phyloP scores from a whole-genome alignment of 2,113 vertebrate species.

The Heteronetta atricapilla region DNA sequence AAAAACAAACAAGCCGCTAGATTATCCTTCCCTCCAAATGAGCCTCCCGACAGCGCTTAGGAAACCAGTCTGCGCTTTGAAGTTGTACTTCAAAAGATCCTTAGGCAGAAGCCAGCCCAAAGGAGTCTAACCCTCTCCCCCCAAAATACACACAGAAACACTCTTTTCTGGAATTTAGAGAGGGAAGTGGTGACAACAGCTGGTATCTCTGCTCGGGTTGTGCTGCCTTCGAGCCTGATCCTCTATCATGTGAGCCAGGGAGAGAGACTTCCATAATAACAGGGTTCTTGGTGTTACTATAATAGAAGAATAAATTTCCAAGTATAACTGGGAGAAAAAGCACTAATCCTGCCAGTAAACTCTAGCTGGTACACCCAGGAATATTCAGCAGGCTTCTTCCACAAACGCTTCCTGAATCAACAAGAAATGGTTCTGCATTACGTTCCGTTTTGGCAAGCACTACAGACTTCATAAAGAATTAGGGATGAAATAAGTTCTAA shows the following conservation, averaged over 20 bases:
- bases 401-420: background rate
- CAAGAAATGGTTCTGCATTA: background rate
- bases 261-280: background rate
- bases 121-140: background rate
- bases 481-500: conserved; percentile 12
- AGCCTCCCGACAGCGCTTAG: background rate
- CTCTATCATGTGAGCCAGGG: background rate
- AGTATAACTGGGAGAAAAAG: background rate
- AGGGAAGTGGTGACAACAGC: background rate
- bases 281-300: too few relatives aligned
- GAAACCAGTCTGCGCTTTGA: conserved; percentile 36
- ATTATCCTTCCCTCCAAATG: background rate
- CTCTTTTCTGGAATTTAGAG: background rate
- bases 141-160: background rate
- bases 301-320: background rate
- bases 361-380: background rate
- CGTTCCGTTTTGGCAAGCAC: background rate
- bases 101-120: background rate
- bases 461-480: background rate
- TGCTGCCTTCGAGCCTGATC: background rate
- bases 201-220: background rate
- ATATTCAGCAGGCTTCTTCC: background rate
- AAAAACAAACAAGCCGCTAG: background rate
- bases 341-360: background rate
- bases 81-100: conserved; percentile 20